Evolutionary conservation across 2,888 invertebrate genomes (phyloP).

Genomic region (Caenorhabditis parvicauda): DNA sequence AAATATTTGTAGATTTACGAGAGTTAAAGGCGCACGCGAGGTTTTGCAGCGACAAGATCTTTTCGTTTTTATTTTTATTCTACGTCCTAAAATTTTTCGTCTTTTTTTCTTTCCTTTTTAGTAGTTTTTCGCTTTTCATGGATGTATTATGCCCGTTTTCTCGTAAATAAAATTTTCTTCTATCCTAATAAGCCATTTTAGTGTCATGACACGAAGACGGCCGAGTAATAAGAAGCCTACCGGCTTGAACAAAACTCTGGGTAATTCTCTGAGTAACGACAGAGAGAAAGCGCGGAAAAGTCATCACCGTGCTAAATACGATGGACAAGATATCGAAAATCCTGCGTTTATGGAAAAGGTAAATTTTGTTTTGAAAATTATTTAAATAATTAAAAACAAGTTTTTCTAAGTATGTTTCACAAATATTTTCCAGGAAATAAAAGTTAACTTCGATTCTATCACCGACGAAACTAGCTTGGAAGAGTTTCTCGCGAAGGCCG

Average conservation of each 20-base stretch:
- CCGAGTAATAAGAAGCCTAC: slow-evolving; percentile 51
- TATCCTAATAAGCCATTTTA: not conserved
- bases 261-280: slow-evolving; percentile 50
- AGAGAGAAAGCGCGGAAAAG: slow-evolving; percentile 34
- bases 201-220: slow-evolving; percentile 55
- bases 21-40: slow-evolving; percentile 26
- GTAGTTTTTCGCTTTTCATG: too few species aligned
- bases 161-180: not conserved
- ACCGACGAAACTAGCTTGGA: slow-evolving; percentile 69
- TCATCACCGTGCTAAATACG: slow-evolving; percentile 39
- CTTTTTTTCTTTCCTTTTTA: slow-evolving; percentile 19
- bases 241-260: slow-evolving; percentile 55
- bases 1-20: too few species aligned
- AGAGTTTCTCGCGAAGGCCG: slow-evolving; percentile 90
- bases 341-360: slow-evolving; percentile 49
- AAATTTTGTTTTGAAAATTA: slow-evolving; percentile 12
- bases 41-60: slow-evolving; percentile 19
- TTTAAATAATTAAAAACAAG: not conserved
- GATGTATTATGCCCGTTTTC: not conserved
- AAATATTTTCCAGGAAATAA: slow-evolving; percentile 22
- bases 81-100: slow-evolving; percentile 31
- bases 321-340: slow-evolving; percentile 47
- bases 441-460: slow-evolving; percentile 52
- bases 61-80: slow-evolving; percentile 3
- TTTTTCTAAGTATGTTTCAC: not conserved